Base-by-base conservation (phyloP, 2,888 invertebrate species). In the Yponomeuta sedellus region DNA sequence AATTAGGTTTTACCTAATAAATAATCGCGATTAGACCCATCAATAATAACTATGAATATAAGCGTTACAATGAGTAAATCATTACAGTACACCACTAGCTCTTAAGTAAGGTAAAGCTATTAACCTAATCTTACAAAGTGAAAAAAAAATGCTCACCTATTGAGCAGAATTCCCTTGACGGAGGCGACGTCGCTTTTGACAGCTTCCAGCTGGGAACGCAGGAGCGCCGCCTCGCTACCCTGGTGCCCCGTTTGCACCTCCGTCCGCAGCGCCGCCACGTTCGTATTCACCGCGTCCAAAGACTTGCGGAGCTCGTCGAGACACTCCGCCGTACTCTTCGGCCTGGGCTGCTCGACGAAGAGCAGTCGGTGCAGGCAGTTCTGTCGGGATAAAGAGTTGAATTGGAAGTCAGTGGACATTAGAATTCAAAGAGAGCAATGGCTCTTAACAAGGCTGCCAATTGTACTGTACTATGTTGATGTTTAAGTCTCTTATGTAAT, bases 91-190 rank as follows among this genome's bases (percentile, higher is more conserved):
- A n/a, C n/a, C n/a, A n/a, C n/a, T n/a, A n/a, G n/a, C n/a, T n/a
- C n/a, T n/a, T n/a, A n/a, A n/a, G n/a, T n/a, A n/a, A n/a, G n/a
- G n/a, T n/a, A n/a, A n/a, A n/a, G n/a, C n/a, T n/a, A n/a, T n/a
- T n/a, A n/a, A n/a, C n/a, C n/a, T n/a, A n/a, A n/a, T n/a, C n/a
- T n/a, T n/a, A n/a, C n/a, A n/a, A n/a, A n/a, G n/a, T n/a, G n/a
- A 5, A 28, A 28, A 8, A 34, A 8, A 34, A 3, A 34, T 8
- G 12, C 52, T 19, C 10, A 94, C 94, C 94, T 94, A 85, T 94
- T 94, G 22, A 96, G 85, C 62, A 96, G 80, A 66, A 96, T 92
- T 66, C 95, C 95, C 82, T 96, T 96, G 25, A 96, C 94, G 16
- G 94, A 94, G 0, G 94, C 91, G 57, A 96, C 85, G 74, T 96